Conservation (phyloP, 2,888 invertebrate genomes). For the Lepeophtheirus nordmannii region DNA sequence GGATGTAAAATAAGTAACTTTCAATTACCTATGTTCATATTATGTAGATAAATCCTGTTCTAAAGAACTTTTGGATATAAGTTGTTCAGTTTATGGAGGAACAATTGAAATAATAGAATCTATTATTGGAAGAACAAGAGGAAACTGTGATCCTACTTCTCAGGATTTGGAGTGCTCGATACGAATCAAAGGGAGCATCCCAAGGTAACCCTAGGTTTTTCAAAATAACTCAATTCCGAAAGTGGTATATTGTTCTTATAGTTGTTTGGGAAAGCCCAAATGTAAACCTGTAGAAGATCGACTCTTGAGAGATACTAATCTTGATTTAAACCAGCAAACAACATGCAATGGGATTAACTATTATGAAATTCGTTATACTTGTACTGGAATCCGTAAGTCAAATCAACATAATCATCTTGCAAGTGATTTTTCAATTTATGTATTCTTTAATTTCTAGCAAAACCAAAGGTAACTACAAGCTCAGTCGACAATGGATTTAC, state of each 20-base stretch:
- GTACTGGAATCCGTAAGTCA: background rate
- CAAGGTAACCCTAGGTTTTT: background rate
- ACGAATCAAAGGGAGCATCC: background rate
- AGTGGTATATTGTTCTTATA: no score
- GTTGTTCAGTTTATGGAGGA: background rate
- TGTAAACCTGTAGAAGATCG: background rate
- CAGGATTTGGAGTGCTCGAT: background rate
- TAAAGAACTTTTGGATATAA: background rate
- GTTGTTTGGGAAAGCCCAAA: background rate
- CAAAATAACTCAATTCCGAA: no score
- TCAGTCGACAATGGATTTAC: background rate
- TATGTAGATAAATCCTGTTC: background rate
- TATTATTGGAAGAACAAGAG: background rate
- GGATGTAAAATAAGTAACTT: no score
- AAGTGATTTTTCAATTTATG: background rate
- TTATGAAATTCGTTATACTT: background rate
- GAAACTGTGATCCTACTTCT: background rate
- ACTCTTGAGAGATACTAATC: no score
- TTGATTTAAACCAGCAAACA: no score
- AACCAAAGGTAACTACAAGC: background rate
- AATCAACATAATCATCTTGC: background rate
- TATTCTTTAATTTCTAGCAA: background rate
- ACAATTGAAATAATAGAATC: background rate
- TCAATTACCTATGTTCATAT: no score
- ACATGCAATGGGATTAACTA: background rate